phyloP scores from a whole-genome alignment of 2,888 invertebrate genomes.

The Synergus japonicus region DNA sequence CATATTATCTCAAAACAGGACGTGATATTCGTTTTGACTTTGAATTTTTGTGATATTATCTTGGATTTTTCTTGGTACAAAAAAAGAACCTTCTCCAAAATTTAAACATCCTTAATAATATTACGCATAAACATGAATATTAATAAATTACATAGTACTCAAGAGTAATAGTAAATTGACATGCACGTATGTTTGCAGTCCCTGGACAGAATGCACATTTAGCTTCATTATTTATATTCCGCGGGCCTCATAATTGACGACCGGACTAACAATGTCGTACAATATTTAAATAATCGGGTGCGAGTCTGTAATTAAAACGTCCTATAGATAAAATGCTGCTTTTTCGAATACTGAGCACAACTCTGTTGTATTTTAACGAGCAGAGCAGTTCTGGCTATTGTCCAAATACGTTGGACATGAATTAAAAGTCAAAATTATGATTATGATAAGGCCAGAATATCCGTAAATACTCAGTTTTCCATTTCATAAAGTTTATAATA shows the following conservation, averaged over 20 bases:
- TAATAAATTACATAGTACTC: neutral
- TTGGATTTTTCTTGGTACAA: too few relatives aligned
- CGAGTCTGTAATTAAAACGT: constrained; percentile 63
- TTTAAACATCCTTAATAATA: neutral
- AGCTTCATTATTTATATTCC: neutral
- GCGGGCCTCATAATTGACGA: constrained; percentile 58
- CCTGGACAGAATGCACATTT: neutral
- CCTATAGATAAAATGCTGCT: constrained; percentile 61
- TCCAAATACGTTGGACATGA: neutral
- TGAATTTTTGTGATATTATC: too few relatives aligned
- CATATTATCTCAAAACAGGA: too few relatives aligned
- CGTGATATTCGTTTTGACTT: too few relatives aligned
- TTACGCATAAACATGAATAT: neutral
- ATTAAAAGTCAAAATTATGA: neutral
- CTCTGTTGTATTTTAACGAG: neutral
- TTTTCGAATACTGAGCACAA: neutral
- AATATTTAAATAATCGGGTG: constrained; percentile 56
- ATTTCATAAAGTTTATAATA: neutral
- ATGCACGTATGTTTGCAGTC: neutral
- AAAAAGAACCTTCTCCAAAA: neutral
- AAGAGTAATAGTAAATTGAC: neutral
- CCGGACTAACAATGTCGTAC: constrained; percentile 50
- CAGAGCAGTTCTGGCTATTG: neutral
- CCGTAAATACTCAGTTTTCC: neutral
- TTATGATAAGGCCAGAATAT: neutral